These are phyloP conservation scores for Microchirus variegatus DNA, from an alignment of 2,797 vertebrate species.

Conservation along the genomic window DNA sequence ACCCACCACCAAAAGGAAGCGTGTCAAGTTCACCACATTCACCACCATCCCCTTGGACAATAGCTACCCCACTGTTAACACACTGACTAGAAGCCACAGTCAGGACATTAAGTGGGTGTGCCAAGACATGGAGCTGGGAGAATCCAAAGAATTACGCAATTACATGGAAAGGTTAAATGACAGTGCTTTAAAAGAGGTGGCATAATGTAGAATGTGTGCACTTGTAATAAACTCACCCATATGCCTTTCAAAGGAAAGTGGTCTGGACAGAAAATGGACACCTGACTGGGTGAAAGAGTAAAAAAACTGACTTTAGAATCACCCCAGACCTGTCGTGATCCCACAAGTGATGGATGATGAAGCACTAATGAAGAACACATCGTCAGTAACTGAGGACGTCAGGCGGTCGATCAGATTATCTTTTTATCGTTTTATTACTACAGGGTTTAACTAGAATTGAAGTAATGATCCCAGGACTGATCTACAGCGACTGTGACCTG, in stretches of 20 bases:
- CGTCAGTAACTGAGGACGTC: conserved; percentile 29
- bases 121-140: conserved; percentile 85
- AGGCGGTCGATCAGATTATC: conserved; percentile 60
- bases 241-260: conserved; percentile 79
- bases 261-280: conserved; percentile 48
- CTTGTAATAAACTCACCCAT: conserved; percentile 79
- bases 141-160: conserved; percentile 86
- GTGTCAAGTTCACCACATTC: conserved; percentile 94
- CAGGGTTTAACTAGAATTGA: conserved; percentile 62
- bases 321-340: conserved; percentile 35
- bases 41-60: conserved; percentile 87
- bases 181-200: conserved; percentile 80
- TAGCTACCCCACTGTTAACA: conserved; percentile 84
- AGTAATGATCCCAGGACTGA: conserved; percentile 36
- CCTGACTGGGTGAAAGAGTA: conserved; percentile 30
- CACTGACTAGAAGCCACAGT: conserved; percentile 79
- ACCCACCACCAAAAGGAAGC: conserved; percentile 91
- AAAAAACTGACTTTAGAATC: no score
- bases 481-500: conserved; percentile 47
- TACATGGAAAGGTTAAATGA: conserved; percentile 91
- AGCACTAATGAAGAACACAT: conserved; percentile 30
- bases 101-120: conserved; percentile 95
- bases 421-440: conserved; percentile 72
- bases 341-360: conserved; percentile 43
- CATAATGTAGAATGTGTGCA: conserved; percentile 56